Conservation (phyloP, 2,113 vertebrate species). For the Neofelis nebulosa region DNA sequence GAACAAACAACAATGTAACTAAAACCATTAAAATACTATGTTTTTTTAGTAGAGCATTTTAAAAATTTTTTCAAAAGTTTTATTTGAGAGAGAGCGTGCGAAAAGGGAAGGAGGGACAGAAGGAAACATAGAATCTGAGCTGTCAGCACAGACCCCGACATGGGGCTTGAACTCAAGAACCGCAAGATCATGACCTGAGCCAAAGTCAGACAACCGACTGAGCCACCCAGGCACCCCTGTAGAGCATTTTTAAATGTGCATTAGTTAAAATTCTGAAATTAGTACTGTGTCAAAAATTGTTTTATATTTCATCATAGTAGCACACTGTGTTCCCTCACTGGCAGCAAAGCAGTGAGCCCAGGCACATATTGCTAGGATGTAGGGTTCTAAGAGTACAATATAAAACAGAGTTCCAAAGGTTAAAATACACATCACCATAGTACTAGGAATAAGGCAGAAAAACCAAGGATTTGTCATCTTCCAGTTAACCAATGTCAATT, state of each 20-base stretch:
- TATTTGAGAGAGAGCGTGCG: too few relatives aligned
- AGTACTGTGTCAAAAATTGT: background rate
- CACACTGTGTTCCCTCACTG: background rate
- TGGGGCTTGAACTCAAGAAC: too few relatives aligned
- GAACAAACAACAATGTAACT: background rate
- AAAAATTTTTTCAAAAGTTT: too few relatives aligned
- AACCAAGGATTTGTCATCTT: background rate
- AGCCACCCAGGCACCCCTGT: background rate
- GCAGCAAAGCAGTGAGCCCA: background rate
- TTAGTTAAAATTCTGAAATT: slow-evolving; percentile 8
- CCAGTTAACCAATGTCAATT: background rate
- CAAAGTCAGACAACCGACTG: too few relatives aligned
- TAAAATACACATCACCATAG: background rate
- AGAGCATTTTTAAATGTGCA: background rate
- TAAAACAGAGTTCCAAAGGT: background rate
- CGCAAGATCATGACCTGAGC: too few relatives aligned
- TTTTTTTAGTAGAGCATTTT: background rate
- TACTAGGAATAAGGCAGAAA: background rate
- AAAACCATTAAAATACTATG: background rate
- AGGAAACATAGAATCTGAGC: too few relatives aligned
- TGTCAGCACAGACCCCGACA: too few relatives aligned
- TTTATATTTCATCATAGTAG: background rate
- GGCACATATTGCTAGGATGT: background rate
- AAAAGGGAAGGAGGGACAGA: too few relatives aligned
- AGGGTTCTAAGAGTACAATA: background rate